Percentiles rank a stretch among this genome's conserved stretches.
Conservation (phyloP, 2,113 vertebrate genomes). For the Esox niger region DNA sequence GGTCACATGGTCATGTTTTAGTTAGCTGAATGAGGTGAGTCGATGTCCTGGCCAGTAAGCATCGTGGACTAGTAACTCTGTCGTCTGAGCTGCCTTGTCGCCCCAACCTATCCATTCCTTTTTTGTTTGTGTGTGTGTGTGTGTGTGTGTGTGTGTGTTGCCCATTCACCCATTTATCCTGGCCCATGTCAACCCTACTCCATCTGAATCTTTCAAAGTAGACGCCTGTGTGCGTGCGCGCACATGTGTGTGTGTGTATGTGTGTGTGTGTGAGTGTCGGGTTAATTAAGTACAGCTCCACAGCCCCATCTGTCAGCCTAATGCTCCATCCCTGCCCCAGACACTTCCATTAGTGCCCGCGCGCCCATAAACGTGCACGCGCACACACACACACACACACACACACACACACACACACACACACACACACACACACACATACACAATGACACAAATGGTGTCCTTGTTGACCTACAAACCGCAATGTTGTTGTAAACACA, state of each 20-base stretch:
- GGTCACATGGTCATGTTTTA: too few species aligned
- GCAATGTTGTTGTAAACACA: background rate
- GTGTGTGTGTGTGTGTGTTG: conserved; percentile 17
- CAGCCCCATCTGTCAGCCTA: conserved; percentile 67
- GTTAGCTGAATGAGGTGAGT: background rate
- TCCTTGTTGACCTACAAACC: background rate
- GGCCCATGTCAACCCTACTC: conserved; percentile 14
- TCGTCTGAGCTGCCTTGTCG: too few species aligned
- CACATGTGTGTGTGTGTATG: conserved; percentile 16
- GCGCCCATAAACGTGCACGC: conserved; percentile 16
- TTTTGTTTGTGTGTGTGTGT: conserved; percentile 13
- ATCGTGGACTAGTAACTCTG: background rate
- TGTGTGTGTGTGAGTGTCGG: conserved; percentile 34
- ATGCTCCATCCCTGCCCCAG: conserved; percentile 47
- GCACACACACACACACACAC: conserved; percentile 14
- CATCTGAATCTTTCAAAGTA: conserved; percentile 22
- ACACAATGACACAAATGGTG: background rate
- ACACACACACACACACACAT: background rate
- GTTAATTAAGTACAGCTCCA: conserved; percentile 70
- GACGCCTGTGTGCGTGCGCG: conserved; percentile 6
- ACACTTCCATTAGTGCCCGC: conserved; percentile 62
- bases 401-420: background rate
- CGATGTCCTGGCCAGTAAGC: background rate
- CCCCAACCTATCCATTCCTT: background rate
- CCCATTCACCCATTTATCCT: background rate